phyloP scores from a whole-genome alignment of 2,888 invertebrate species.

The Anarsia innoxiella region DNA sequence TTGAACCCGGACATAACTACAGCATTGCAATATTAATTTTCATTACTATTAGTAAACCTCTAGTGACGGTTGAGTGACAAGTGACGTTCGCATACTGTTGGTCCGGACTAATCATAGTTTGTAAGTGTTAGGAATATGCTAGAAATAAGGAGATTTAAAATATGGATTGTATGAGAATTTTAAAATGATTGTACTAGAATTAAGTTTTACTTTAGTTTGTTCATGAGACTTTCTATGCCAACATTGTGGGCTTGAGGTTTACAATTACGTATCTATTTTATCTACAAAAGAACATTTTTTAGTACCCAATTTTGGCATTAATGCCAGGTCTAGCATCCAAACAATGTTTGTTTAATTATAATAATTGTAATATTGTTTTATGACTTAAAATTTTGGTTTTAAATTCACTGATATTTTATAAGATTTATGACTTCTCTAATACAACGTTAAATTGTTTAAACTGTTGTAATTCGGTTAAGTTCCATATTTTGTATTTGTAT shows the following conservation, averaged over 20 bases:
- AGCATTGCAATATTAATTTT: slow-evolving; percentile 53
- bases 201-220: slow-evolving; percentile 58
- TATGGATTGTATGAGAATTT: no score
- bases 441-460: slow-evolving; percentile 41
- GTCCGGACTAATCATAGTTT: slow-evolving; percentile 62
- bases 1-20: slow-evolving; percentile 56
- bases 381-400: no score
- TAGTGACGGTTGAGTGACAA: slow-evolving; percentile 56
- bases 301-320: no score
- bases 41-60: slow-evolving; percentile 45
- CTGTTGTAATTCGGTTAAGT: slow-evolving; percentile 65
- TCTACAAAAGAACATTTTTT: no score
- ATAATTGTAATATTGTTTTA: no score
- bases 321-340: no score
- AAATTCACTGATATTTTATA: no score
- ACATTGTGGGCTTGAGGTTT: no score
- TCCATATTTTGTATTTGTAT: no score
- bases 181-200: slow-evolving; percentile 64
- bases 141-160: slow-evolving; percentile 65
- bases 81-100: slow-evolving; percentile 56
- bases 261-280: no score
- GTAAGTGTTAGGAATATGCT: slow-evolving; percentile 59
- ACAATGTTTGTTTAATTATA: no score
- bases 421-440: slow-evolving; percentile 32
- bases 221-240: slow-evolving; percentile 50